Evolutionary conservation across 2,888 invertebrate species (phyloP), one percentile per base, ranked within the genome.

Genomic region (Leptopterna dolabrata): DNA sequence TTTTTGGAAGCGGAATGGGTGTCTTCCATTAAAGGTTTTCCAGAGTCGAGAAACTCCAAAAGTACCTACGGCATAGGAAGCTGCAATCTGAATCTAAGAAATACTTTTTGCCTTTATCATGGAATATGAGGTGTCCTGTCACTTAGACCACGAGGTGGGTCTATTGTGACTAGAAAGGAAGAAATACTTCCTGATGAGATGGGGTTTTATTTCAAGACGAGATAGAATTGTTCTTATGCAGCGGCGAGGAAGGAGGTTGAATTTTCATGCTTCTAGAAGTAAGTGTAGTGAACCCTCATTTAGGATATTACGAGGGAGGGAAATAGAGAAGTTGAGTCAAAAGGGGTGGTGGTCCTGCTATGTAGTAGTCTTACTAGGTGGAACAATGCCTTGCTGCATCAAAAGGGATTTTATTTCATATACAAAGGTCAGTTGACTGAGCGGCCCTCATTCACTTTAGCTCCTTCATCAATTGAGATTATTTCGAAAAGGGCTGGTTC

Each of bases 381-480:
- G 71, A 71, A 76, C 30, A 41, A 41, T 29, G 73, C 73, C 14
- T 30, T 13, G 73, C 16, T 19, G 36, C 73, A 30, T 76, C 73
- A 76, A 76, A 76, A 16, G 73, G 19, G 73, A n/a, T n/a, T 76
- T 36, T 76, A 41, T 76, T 76, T 29, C 36, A 76, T 41, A 19
- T 76, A 76, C 73, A 76, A 76, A 76, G 73, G 73, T 76, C 36
- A 76, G 73, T 76, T 41, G 73, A 76, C 73, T 76, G 19, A 76
- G 73, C 36, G n/a, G 73, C 73, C 73, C 73, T 63, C 24, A 63
- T 63, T 9, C 63, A 24, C 63, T 76, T n/a, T 36, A 19, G 73
- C 14, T 76, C 36, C 73, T 30, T 63, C 73, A n/a, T 76, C 73
- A 76, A 76, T 76, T 76, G 30, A 76, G 73, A 76, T 76, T 36